phyloP scores from a whole-genome alignment of 2,888 invertebrate species.

The Ochropleura plecta region DNA sequence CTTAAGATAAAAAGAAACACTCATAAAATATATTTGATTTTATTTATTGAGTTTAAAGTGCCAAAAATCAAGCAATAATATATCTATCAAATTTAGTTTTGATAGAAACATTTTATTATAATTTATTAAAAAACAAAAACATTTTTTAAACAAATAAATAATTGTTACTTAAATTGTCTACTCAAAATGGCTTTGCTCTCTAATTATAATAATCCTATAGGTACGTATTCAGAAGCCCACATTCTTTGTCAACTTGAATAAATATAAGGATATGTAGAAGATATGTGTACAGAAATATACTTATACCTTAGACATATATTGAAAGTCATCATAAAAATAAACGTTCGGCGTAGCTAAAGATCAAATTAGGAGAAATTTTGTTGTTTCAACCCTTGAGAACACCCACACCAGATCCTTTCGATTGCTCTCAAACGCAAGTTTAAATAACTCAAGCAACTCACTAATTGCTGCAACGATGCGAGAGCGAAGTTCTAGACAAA shows the following conservation, averaged over 20 bases:
- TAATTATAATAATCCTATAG: not conserved
- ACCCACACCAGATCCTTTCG: not conserved
- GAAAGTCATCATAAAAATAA: conserved; percentile 5
- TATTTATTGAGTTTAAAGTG: conserved; percentile 9
- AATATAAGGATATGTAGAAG: too few relatives aligned
- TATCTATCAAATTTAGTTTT: too few relatives aligned
- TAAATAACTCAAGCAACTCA: conserved; percentile 40
- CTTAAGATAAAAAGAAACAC: conserved; percentile 4
- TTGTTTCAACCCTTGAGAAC: not conserved
- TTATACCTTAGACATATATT: not conserved
- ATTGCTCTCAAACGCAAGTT: conserved; percentile 6
- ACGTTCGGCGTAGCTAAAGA: not conserved
- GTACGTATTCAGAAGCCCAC: not conserved
- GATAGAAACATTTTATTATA: too few relatives aligned
- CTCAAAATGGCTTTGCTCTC: not conserved
- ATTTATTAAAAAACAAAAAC: not conserved
- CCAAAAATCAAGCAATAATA: conserved; percentile 25
- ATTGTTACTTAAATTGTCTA: too few relatives aligned
- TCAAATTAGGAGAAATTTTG: not conserved
- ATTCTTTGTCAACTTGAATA: not conserved
- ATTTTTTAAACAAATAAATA: too few relatives aligned
- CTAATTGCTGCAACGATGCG: conserved; percentile 49
- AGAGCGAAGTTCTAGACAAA: conserved; percentile 52
- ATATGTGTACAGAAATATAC: too few relatives aligned
- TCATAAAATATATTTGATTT: not conserved